Conservation (phyloP, 2,113 vertebrate species). For the Heloderma charlesbogerti region DNA sequence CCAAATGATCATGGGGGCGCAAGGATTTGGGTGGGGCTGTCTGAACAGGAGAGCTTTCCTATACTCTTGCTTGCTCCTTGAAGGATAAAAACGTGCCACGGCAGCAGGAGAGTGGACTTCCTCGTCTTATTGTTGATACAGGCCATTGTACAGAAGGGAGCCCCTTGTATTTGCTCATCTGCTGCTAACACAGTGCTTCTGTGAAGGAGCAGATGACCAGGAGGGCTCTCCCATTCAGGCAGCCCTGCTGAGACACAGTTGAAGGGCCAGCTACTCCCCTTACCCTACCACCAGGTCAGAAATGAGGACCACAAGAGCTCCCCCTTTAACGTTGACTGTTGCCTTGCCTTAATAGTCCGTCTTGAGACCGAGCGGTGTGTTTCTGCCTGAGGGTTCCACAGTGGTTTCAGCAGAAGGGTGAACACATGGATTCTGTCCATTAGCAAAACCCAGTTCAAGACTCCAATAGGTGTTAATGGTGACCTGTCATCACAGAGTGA, state of each 20-base stretch:
- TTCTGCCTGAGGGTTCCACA: background rate
- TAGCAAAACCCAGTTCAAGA: background rate
- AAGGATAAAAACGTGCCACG: background rate
- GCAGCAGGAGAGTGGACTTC: background rate
- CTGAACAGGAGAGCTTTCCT: background rate
- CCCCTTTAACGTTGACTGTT: background rate
- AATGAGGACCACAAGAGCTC: background rate
- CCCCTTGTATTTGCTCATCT: background rate
- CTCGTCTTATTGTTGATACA: background rate
- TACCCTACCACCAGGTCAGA: background rate
- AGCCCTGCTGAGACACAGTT: background rate
- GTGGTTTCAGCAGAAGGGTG: background rate
- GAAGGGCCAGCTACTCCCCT: background rate
- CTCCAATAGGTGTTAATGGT: background rate
- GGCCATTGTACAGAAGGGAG: background rate
- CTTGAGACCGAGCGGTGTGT: background rate
- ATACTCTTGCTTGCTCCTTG: background rate
- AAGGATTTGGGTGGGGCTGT: background rate
- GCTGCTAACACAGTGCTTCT: background rate
- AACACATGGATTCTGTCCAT: background rate
- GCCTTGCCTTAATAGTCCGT: background rate
- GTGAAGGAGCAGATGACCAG: background rate
- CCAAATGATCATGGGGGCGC: background rate
- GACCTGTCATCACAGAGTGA: background rate
- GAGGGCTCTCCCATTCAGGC: background rate